phyloP scores from a whole-genome alignment of 2,797 vertebrate genomes.

The Pangasius larnaudii region DNA sequence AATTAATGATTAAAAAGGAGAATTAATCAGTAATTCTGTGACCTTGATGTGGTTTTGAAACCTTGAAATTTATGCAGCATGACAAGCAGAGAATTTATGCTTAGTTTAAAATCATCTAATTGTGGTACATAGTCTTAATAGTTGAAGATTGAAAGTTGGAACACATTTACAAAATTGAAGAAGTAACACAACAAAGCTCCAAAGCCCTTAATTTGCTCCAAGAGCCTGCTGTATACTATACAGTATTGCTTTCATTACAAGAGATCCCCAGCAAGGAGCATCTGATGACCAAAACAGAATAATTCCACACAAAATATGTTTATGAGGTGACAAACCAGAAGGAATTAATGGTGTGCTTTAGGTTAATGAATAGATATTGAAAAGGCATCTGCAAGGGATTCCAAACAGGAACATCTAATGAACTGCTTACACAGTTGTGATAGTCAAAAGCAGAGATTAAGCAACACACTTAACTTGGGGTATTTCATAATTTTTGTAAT shows the following conservation, averaged over 20 bases:
- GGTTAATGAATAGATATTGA: neutral
- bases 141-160: neutral
- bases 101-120: neutral
- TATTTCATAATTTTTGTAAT: neutral
- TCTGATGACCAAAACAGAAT: neutral
- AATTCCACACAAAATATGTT: neutral
- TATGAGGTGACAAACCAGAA: neutral
- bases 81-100: neutral
- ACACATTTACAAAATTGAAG: neutral
- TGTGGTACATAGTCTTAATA: neutral
- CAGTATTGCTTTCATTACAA: neutral
- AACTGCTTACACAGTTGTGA: neutral
- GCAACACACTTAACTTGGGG: neutral
- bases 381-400: neutral
- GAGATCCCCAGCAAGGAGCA: neutral
- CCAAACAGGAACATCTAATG: neutral
- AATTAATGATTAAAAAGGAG: constrained; percentile 42
- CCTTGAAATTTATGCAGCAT: neutral
- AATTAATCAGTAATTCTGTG: constrained; percentile 24
- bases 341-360: neutral
- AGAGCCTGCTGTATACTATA: neutral
- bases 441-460: neutral
- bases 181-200: neutral
- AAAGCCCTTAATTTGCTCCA: neutral
- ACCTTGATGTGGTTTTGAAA: constrained; percentile 18